A percentile compares a stretch with the other conserved stretches of the same genome.
These are phyloP conservation scores for Wiebesia pumilae DNA, from an alignment of 1,140 invertebrate genomes.

Conservation along the genomic window DNA sequence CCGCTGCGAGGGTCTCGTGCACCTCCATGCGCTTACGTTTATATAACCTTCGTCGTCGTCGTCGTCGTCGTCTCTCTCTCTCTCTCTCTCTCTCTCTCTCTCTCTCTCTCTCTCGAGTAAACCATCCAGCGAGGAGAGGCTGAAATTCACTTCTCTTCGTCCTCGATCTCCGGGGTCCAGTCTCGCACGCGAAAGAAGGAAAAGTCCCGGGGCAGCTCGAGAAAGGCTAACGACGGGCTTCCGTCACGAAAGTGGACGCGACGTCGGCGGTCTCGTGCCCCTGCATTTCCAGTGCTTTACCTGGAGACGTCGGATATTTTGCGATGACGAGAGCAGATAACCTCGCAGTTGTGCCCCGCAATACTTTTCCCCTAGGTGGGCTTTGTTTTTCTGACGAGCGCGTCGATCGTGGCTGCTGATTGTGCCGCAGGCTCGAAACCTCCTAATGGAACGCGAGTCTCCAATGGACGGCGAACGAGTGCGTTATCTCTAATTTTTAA, in stretches of 20 bases:
- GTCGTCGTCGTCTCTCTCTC: background rate
- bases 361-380: background rate
- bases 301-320: background rate
- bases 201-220: background rate
- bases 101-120: background rate
- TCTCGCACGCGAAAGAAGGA: background rate
- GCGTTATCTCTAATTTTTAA: slow-evolving; percentile 31
- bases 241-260: slow-evolving; percentile 6
- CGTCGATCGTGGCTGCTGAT: background rate
- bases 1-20: slow-evolving; percentile 37
- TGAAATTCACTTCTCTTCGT: background rate
- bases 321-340: slow-evolving; percentile 30
- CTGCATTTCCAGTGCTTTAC: background rate
- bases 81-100: slow-evolving; percentile 5
- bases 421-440: background rate
- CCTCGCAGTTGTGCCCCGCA: background rate
- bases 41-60: slow-evolving; percentile 29
- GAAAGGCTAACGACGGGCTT: slow-evolving; percentile 10
- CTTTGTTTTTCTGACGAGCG: background rate
- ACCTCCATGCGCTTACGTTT: slow-evolving; percentile 32
- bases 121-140: background rate
- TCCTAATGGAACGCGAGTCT: slow-evolving; percentile 40
- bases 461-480: background rate
- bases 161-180: background rate
- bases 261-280: slow-evolving; percentile 15